Evolutionary conservation across 2,113 vertebrate genomes (phyloP).

Genomic region (Ochotona princeps): DNA sequence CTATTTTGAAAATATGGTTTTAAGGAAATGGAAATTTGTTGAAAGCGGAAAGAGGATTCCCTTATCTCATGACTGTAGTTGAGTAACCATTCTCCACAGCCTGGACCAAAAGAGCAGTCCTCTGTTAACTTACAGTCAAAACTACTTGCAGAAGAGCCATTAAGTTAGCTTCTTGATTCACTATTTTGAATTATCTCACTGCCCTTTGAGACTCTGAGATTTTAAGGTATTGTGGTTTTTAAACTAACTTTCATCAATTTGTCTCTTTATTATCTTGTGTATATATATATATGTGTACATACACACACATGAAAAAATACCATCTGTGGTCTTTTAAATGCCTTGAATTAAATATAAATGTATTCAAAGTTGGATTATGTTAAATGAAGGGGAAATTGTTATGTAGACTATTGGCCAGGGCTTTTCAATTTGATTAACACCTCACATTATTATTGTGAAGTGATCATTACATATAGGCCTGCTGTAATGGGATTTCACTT

Average conservation of each 20-base stretch:
- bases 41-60: background rate
- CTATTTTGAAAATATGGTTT: constrained; percentile 24
- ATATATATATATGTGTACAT: background rate
- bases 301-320: background rate
- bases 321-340: constrained; percentile 27
- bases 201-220: constrained; percentile 21
- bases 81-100: background rate
- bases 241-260: constrained; percentile 55
- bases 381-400: constrained; percentile 74
- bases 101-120: background rate
- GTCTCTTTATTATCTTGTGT: constrained; percentile 46
- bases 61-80: background rate
- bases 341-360: constrained; percentile 61
- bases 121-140: constrained; percentile 1
- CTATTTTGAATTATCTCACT: constrained; percentile 57
- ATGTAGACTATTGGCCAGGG: constrained; percentile 64
- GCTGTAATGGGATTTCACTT: constrained; percentile 69
- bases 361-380: constrained; percentile 58
- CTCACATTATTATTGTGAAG: constrained; percentile 70
- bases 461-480: constrained; percentile 59
- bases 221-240: constrained; percentile 50
- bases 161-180: constrained; percentile 41
- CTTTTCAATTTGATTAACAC: constrained; percentile 76
- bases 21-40: constrained; percentile 43
- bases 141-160: constrained; percentile 9